Conservation (phyloP, 2,113 vertebrate genomes). For the Lagopus muta region DNA sequence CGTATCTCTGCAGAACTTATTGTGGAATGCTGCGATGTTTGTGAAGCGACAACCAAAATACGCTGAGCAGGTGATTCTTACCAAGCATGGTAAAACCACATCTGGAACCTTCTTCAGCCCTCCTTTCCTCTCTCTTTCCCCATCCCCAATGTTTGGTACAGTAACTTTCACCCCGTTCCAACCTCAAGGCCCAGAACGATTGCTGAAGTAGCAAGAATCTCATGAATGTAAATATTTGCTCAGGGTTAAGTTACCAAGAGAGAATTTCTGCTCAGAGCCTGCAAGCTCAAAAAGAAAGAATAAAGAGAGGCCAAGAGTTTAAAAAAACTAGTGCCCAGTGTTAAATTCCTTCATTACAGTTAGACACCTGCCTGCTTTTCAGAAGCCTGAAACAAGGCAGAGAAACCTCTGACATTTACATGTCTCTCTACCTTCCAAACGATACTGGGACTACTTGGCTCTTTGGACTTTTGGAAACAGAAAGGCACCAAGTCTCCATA, state of each 20-base stretch:
- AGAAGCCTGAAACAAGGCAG: not conserved
- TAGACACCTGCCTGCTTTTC: constrained; percentile 25
- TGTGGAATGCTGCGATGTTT: not conserved
- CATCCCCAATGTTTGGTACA: not conserved
- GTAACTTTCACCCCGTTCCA: not conserved
- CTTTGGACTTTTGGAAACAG: not conserved
- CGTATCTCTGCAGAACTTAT: not conserved
- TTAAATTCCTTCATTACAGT: constrained; percentile 25
- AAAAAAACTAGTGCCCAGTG: constrained; percentile 21
- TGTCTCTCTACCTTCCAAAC: not conserved
- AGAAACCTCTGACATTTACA: not conserved
- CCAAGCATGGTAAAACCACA: not conserved
- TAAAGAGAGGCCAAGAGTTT: constrained; percentile 50
- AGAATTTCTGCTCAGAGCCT: constrained; percentile 34
- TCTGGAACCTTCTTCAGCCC: not conserved
- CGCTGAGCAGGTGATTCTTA: not conserved
- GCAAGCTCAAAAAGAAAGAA: constrained; percentile 24
- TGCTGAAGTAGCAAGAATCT: constrained; percentile 61
- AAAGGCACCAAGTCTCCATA: not conserved
- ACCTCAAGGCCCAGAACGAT: not conserved
- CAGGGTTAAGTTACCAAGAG: constrained; percentile 27
- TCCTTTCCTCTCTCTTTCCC: not conserved
- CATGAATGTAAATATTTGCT: constrained; percentile 63
- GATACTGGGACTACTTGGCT: not conserved
- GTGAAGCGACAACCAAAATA: not conserved